A percentile compares a stretch with the other conserved stretches of the same genome.
These are phyloP conservation scores for Oreochromis grahami DNA, from an alignment of 2,797 vertebrate species.

Conservation along the genomic window DNA sequence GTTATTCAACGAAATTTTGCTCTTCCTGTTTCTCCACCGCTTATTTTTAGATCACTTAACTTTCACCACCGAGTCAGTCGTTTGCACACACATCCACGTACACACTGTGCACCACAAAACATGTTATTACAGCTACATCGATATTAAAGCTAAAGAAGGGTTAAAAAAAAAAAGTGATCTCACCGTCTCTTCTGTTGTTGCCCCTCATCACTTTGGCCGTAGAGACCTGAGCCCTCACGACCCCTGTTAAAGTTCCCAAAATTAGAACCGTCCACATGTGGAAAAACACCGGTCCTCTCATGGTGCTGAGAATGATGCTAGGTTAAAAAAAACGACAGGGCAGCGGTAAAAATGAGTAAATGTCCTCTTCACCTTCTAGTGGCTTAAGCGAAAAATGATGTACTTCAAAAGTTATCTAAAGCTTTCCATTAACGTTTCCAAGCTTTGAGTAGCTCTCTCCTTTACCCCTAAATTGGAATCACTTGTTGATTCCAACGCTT, in stretches of 20 bases:
- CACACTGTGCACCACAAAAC: not conserved
- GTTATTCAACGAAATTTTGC: not conserved
- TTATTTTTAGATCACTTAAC: not conserved
- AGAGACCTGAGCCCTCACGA: constrained; percentile 46
- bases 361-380: not conserved
- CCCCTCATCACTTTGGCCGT: constrained; percentile 58
- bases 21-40: not conserved
- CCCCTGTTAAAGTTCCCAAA: constrained; percentile 5
- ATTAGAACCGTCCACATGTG: constrained; percentile 52
- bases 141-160: not conserved
- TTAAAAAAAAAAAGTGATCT: constrained; percentile 7
- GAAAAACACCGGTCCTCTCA: constrained; percentile 37
- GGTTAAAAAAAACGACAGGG: not conserved
- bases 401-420: not conserved
- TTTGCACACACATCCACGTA: not conserved
- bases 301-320: not conserved
- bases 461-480: not conserved
- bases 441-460: not conserved
- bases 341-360: not conserved
- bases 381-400: not conserved
- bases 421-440: not conserved
- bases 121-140: not conserved
- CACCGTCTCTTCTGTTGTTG: constrained; percentile 69
- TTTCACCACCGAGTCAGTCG: not conserved
- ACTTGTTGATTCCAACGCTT: constrained; percentile 9